phyloP scores from a whole-genome alignment of 2,888 invertebrate species.

The Ecdyonurus torrentis region DNA sequence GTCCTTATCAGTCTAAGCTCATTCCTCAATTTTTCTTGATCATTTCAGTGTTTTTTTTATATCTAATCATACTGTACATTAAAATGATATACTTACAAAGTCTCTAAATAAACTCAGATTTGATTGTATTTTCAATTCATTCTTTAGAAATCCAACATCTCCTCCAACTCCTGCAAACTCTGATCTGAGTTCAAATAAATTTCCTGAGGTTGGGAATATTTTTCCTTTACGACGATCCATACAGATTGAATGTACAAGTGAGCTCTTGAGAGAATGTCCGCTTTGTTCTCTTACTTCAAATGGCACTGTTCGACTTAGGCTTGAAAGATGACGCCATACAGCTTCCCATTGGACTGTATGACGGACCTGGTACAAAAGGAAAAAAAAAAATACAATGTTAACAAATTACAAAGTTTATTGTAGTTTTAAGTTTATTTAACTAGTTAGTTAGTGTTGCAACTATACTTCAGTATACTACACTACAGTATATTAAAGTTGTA shows the following conservation, averaged over 20 bases:
- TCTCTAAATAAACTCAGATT: constrained; percentile 46
- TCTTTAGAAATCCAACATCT: constrained; percentile 76
- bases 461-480: too few relatives aligned
- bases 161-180: constrained; percentile 87
- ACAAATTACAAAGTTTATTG: too few relatives aligned
- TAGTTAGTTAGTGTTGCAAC: too few relatives aligned
- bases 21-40: too few relatives aligned
- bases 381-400: too few relatives aligned
- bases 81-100: constrained; percentile 29
- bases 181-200: constrained; percentile 50
- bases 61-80: not conserved
- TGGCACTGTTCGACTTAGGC: constrained; percentile 52
- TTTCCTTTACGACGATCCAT: constrained; percentile 64
- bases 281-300: constrained; percentile 78
- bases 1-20: too few relatives aligned
- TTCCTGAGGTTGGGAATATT: constrained; percentile 63
- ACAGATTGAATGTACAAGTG: constrained; percentile 60
- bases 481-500: constrained; percentile 13
- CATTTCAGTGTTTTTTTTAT: too few relatives aligned
- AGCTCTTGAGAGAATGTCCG: constrained; percentile 80
- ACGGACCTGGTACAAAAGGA: constrained; percentile 37
- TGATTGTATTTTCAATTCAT: constrained; percentile 54
- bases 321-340: constrained; percentile 57
- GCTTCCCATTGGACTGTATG: constrained; percentile 85
- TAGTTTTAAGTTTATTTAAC: too few relatives aligned